These are phyloP conservation scores for Aphrophora alni DNA, from an alignment of 2,888 invertebrate genomes.

Conservation along the genomic window DNA sequence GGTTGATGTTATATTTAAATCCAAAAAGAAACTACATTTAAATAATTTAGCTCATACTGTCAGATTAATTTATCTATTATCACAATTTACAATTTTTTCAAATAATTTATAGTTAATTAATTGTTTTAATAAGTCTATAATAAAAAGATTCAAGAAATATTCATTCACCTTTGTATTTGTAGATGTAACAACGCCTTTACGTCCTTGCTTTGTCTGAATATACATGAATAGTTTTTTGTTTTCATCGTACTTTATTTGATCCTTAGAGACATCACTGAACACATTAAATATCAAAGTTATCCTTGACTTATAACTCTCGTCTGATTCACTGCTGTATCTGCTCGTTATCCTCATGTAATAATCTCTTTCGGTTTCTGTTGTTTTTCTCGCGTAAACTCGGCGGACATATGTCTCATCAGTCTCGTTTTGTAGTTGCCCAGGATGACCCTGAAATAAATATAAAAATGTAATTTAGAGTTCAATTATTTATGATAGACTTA, in stretches of 20 bases:
- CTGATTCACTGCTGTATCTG: neutral
- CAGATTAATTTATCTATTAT: no score
- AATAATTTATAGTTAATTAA: no score
- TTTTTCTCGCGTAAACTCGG: neutral
- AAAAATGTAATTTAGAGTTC: no score
- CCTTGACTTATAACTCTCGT: neutral
- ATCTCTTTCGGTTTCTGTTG: neutral
- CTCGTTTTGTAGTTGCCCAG: neutral
- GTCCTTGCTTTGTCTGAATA: neutral
- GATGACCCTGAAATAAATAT: neutral
- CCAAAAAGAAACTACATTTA: no score
- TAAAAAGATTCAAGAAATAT: no score
- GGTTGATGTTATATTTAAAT: no score
- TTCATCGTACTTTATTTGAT: neutral
- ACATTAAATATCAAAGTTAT: neutral
- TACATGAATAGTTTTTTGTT: neutral
- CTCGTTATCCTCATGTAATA: neutral
- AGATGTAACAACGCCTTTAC: neutral
- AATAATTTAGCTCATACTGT: no score
- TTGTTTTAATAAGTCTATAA: no score
- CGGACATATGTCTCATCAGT: neutral
- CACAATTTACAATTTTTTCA: no score
- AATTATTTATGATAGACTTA: no score
- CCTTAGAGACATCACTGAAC: neutral
- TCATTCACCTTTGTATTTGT: neutral